phyloP scores from a whole-genome alignment of 2,888 invertebrate genomes.

The Rapana venosa region DNA sequence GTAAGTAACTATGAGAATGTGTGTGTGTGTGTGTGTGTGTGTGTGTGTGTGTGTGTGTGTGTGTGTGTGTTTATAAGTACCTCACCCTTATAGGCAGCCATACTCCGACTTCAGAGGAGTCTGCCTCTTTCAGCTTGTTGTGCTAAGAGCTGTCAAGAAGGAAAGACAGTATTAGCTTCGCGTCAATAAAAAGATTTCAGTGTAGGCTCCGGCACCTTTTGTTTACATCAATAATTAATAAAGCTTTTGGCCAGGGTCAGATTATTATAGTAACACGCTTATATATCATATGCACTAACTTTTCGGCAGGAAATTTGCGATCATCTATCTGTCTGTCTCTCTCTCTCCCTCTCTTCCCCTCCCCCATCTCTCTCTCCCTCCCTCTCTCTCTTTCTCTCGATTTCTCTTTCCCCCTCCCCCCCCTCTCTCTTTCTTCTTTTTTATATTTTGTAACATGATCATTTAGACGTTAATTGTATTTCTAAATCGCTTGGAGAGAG shows the following conservation, averaged over 20 bases:
- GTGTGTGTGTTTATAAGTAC: not conserved
- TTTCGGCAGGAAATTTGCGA: too few relatives aligned
- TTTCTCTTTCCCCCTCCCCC: not conserved
- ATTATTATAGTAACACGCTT: too few relatives aligned
- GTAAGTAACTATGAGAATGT: not conserved
- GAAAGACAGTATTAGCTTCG: too few relatives aligned
- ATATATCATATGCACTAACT: too few relatives aligned
- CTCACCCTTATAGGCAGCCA: too few relatives aligned
- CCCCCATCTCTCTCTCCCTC: not conserved
- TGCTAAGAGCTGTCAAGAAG: too few relatives aligned
- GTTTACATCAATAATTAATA: too few relatives aligned
- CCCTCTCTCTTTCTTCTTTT: not conserved
- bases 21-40: constrained; percentile 19
- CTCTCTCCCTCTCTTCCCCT: not conserved
- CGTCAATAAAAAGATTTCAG: too few relatives aligned
- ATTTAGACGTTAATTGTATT: not conserved
- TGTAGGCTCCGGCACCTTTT: too few relatives aligned
- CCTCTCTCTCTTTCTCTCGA: not conserved
- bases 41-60: not conserved
- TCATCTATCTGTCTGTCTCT: not conserved
- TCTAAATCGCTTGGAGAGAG: not conserved
- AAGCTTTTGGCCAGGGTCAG: too few relatives aligned
- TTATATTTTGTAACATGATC: too few relatives aligned
- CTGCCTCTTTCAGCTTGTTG: not conserved
- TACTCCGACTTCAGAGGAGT: too few relatives aligned